Evolutionary conservation across 1,140 invertebrate genomes (phyloP), one percentile per base, ranked within the genome.

Genomic region (Sycophaga agraensis): DNA sequence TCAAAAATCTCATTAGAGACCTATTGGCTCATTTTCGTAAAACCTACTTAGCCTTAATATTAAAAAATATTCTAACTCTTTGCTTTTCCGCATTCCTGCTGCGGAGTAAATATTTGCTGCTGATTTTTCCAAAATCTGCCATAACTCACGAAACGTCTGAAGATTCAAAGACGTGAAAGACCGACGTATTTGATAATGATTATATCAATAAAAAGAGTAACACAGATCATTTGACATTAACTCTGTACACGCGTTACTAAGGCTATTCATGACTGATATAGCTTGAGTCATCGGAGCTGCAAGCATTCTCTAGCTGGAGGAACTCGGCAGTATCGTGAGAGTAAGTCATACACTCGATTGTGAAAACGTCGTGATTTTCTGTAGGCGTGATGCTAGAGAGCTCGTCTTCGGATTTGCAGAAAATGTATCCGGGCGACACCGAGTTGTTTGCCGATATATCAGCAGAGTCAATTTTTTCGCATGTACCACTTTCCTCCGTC

Each of bases 241-340:
- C n/a, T n/a, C n/a, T n/a, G n/a, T n/a, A n/a, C n/a, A n/a, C n/a
- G n/a, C n/a, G n/a, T n/a, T n/a, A n/a, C n/a, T 31, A 31, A 31
- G 28, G 11, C 28, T 31, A 51, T 51, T 51, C 28, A 4, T 34
- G 22, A 35, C 9, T n/a, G 14, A 39, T 14, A 39, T 39, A 39
- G 14, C n/a, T 39, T 4, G 37, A 16, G 9, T 51, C 31, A 8
- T 54, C 37, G 14, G 22, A 49, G 11, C 16, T 46, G n/a, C 54
- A 63, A 8, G 66, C 63, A n/a, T 63, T 31, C 60, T 79, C 77
- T 7, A 78, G 42, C 45, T 48, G 45, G n/a, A 76, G 59, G 59
- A 77, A 76, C 53, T 79, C 77, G 6, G 40, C 67, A 1, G 75
- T 77, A 17, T 79, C 75, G 24, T 70, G 69, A 5, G 74, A 76